Evolutionary conservation across 1,140 invertebrate genomes (phyloP), one percentile per base, ranked within the genome.

Genomic region (Leptopilina boulardi): DNA sequence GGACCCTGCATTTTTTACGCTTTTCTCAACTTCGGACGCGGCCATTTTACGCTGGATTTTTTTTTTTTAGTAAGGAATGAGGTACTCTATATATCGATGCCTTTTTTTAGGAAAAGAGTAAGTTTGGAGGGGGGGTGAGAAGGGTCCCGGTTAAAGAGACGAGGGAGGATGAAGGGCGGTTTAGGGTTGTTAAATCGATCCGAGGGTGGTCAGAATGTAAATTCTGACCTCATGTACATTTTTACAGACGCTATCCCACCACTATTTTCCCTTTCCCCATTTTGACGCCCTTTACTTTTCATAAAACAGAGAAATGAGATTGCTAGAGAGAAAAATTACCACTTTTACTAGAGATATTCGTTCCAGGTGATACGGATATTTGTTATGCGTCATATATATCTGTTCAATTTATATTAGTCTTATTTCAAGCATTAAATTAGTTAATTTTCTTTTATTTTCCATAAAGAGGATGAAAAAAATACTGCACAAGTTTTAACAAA

Each of bases 11-110:
- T 90, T 89, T 89, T 88, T 90, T 89, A 87, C 81, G 83, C 82
- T 86, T 85, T 87, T 80, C 79, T 77, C 81, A 78, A 85, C 77
- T 80, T 84, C 77, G 79, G 79, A 81, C 83, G 73, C 86, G 81
- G 85, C 88, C 86, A 89, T 89, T 90, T 89, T 89, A 86, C 83
- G 84, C 81, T 84, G 84, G 71, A 86, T 87, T 84, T 85, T 84
- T 71, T 78, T 38, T 38, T 34, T 34, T 6, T 38, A 38, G 74
- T 81, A 81, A 75, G 79, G 73, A 77, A 78, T 82, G 66, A 80
- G 73, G 73, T 79, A 77, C 71, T 83, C 80, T 80, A n/a, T n/a
- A n/a, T n/a, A 81, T 81, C 78, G 82, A 38, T 38, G 78, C 71
- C 77, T 79, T 81, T 47, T 38, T 38, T 38, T 6, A 6, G 30